These are phyloP conservation scores for Raja brachyura DNA, from an alignment of 2,113 vertebrate species.

Conservation along the genomic window DNA sequence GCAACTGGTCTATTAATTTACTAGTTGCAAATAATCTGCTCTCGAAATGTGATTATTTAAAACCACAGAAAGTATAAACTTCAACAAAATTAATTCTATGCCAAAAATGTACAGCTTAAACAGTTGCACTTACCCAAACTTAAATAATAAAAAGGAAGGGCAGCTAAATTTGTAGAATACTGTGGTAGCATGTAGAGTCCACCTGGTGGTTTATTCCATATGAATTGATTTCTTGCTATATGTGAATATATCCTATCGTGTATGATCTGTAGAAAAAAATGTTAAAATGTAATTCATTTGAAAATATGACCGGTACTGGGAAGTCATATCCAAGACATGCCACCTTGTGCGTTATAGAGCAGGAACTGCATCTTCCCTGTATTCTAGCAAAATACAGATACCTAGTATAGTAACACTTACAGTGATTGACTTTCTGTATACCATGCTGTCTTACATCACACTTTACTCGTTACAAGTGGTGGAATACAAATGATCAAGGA, in stretches of 20 bases:
- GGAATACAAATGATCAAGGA: too few species aligned
- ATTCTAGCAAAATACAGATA: too few species aligned
- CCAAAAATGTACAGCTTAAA: not conserved
- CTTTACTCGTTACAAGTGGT: too few species aligned
- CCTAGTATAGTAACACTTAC: too few species aligned
- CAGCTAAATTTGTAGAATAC: constrained; percentile 58
- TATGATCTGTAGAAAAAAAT: constrained; percentile 53
- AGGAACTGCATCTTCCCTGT: too few species aligned
- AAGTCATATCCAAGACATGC: too few species aligned
- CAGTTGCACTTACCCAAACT: constrained; percentile 55
- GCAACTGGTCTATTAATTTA: not conserved
- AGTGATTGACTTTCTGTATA: too few species aligned
- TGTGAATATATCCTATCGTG: constrained; percentile 61
- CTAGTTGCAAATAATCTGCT: not conserved
- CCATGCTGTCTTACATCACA: too few species aligned
- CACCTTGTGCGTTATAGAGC: too few species aligned
- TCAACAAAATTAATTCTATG: not conserved
- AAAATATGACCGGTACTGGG: too few species aligned
- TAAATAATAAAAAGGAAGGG: constrained; percentile 65
- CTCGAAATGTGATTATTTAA: not conserved
- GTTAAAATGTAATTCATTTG: not conserved
- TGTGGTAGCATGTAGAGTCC: constrained; percentile 62
- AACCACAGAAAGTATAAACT: not conserved
- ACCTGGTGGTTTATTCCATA: constrained; percentile 65
- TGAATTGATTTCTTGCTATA: constrained; percentile 56